These are phyloP conservation scores for Columbina picui DNA, from an alignment of 2,113 vertebrate species.

Conservation along the genomic window DNA sequence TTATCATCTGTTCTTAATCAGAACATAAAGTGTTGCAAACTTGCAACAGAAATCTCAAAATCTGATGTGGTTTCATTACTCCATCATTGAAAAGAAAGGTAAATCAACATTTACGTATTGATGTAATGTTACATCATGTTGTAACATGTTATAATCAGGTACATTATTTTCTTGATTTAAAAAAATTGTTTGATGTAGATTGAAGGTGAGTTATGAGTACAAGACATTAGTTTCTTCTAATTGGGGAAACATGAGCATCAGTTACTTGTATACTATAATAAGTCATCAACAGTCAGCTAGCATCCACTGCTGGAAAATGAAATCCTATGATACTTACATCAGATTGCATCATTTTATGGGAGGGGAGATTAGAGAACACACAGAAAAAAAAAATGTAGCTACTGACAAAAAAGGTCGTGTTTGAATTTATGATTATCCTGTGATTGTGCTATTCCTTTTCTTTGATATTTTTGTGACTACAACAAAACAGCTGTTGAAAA, in stretches of 20 bases:
- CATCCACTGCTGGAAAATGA: not conserved
- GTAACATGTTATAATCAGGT: not conserved
- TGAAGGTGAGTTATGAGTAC: not conserved
- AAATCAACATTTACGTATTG: not conserved
- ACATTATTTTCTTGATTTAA: not conserved
- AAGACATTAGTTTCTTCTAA: not conserved
- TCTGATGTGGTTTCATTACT: slow-evolving; percentile 2
- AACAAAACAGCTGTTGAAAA: not conserved
- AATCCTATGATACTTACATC: not conserved
- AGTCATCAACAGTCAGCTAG: not conserved
- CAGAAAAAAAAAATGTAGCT: not conserved
- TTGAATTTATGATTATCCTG: not conserved
- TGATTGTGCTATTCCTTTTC: not conserved
- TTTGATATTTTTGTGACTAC: not conserved
- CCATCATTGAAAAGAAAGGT: not conserved
- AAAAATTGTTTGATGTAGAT: not conserved
- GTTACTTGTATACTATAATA: not conserved
- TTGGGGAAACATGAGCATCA: not conserved
- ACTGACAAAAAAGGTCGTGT: not conserved
- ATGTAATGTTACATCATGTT: not conserved
- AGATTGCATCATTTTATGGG: not conserved
- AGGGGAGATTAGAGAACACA: not conserved
- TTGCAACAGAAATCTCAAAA: not conserved
- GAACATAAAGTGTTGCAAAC: not conserved
- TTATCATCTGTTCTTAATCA: not conserved